Conservation (phyloP, 2,113 vertebrate species). For the Phalacrocorax carbo region DNA sequence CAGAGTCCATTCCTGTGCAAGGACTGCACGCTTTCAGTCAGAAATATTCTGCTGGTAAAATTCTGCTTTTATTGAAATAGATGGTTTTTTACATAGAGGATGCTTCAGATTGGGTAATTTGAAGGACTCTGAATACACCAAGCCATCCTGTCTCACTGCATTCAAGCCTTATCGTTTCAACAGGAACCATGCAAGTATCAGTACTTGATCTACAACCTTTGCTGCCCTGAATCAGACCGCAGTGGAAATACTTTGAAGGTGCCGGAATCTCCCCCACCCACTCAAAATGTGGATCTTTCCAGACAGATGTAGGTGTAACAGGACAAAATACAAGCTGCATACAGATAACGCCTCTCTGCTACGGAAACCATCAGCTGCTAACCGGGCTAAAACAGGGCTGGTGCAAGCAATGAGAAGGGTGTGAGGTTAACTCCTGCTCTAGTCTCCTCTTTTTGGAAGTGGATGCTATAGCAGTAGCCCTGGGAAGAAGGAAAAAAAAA, state of each 20-base stretch:
- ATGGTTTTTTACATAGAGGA: background rate
- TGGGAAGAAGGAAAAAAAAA: background rate
- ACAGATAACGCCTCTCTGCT: background rate
- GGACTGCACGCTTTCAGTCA: background rate
- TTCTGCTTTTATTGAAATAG: background rate
- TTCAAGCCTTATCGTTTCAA: background rate
- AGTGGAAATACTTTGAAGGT: background rate
- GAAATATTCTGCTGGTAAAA: background rate
- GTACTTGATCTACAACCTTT: background rate
- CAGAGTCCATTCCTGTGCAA: background rate
- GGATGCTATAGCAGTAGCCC: background rate
- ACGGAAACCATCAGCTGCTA: background rate
- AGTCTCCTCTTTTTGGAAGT: background rate
- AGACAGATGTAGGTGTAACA: background rate
- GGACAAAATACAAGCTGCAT: background rate
- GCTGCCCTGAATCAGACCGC: background rate
- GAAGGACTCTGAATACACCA: background rate
- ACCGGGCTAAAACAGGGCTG: background rate
- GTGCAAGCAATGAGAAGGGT: accelerated
- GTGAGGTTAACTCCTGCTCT: background rate
- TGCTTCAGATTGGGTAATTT: background rate
- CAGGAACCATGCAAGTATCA: background rate
- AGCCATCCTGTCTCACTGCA: accelerated
- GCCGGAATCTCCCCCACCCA: background rate
- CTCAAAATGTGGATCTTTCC: background rate